These are phyloP conservation scores for Athetis lepigone DNA, from an alignment of 2,888 invertebrate genomes.

Conservation along the genomic window DNA sequence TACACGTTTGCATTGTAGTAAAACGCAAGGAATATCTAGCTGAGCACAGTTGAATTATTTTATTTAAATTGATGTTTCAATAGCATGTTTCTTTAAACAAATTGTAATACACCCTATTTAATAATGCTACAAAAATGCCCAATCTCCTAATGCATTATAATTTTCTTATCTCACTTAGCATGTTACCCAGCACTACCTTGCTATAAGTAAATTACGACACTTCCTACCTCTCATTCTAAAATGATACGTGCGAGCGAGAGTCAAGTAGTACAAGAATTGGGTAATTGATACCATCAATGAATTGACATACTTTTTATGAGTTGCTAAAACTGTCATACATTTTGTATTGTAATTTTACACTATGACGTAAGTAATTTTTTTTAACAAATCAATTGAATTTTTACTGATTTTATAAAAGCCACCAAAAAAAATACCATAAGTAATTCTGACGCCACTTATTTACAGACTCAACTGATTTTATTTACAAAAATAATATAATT, in stretches of 20 bases:
- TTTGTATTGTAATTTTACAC: no score
- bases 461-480: no score
- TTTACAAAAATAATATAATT: no score
- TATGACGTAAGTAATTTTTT: no score
- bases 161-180: constrained; percentile 17
- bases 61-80: not conserved
- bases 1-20: constrained; percentile 1
- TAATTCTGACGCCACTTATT: no score
- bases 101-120: no score
- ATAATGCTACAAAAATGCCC: not conserved
- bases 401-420: no score
- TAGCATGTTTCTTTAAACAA: not conserved
- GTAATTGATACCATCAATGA: no score
- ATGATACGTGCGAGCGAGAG: not conserved
- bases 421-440: no score
- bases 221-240: constrained; percentile 4
- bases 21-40: not conserved
- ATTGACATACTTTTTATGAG: no score
- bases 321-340: no score
- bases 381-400: no score
- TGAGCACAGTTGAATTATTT: not conserved
- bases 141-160: not conserved
- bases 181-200: constrained; percentile 2
- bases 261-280: not conserved
- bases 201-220: not conserved